Base-by-base conservation (phyloP, 2,888 invertebrate species). In the Sphaeridia pumilis region DNA sequence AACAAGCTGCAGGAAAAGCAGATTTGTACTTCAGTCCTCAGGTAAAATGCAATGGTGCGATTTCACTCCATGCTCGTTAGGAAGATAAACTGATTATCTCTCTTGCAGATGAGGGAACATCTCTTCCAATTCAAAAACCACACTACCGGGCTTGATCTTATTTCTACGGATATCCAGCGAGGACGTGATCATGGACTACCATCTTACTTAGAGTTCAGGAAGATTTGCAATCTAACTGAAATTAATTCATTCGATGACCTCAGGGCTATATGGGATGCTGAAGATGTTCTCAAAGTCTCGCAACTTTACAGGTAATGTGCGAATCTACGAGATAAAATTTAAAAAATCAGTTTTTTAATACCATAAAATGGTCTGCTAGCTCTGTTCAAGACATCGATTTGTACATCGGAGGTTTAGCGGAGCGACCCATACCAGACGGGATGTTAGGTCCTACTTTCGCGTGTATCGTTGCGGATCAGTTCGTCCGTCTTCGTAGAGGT, bases 151-250 rank as follows among this genome's bases (percentile, higher is more conserved):
- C 73, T 89, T 52, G 90, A 92, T 74, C 73, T 90, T 66, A 86
- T 88, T 0, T 84, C 89, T 0, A 73, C 89, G 58, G 88, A 90
- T 71, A 87, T 92, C 65, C 89, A 92, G 70, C 77, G 89, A 31
- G 89, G 89, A 0, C 72, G 90, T 1, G 90, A 92, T 73, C 89
- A 90, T 69, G 90, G 89, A 0, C 72, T 92, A 52, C 83, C 86
- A 0, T 72, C 82, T 0, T 92, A 90, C 70, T 78, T 80, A 0
- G 75, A 75, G 28, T 90, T 85, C 82, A 73, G 89, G 46, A 75
- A 80, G 52, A 78, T 81, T 66, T 93, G 92, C 65, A 82, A 82
- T 0, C 72, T 89, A 42, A 69, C 75, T 0, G 71, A 74, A 20
- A 78, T 80, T 0, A 72, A 67, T 28, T 76, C 70, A 45, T 88